Conservation (phyloP, 2,797 vertebrate species). For the Iguana delicatissima region DNA sequence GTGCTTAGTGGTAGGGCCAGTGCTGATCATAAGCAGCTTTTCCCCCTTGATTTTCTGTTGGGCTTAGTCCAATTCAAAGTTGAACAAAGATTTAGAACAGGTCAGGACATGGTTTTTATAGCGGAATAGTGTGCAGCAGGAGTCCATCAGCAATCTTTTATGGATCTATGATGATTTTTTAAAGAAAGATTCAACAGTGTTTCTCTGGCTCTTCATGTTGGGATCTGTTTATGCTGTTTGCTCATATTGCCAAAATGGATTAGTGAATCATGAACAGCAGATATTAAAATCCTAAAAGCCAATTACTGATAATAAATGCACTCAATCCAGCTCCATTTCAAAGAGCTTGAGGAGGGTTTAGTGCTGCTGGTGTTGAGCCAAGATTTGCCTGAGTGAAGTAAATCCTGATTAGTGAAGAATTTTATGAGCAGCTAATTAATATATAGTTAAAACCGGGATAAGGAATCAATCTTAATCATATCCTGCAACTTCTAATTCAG, state of each 20-base stretch:
- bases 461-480: not conserved
- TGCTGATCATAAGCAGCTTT: not conserved
- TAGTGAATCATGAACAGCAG: not conserved
- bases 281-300: not conserved
- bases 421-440: not conserved
- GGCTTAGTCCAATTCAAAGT: constrained; percentile 27
- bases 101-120: not conserved
- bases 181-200: not conserved
- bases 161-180: not conserved
- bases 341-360: not conserved
- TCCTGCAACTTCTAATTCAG: constrained; percentile 9
- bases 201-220: constrained; percentile 23
- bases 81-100: constrained; percentile 45
- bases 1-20: no score
- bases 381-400: not conserved
- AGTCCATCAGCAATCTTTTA: not conserved
- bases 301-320: not conserved
- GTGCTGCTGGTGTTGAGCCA: not conserved
- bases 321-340: not conserved
- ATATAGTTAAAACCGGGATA: not conserved
- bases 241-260: not conserved
- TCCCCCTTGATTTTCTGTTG: not conserved
- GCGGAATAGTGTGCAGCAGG: not conserved
- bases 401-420: not conserved
- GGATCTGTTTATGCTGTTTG: not conserved